Percentiles rank a stretch among this genome's conserved stretches.
phyloP scores from a whole-genome alignment of 2,797 vertebrate species.

The Pangasius sanitwongsei region DNA sequence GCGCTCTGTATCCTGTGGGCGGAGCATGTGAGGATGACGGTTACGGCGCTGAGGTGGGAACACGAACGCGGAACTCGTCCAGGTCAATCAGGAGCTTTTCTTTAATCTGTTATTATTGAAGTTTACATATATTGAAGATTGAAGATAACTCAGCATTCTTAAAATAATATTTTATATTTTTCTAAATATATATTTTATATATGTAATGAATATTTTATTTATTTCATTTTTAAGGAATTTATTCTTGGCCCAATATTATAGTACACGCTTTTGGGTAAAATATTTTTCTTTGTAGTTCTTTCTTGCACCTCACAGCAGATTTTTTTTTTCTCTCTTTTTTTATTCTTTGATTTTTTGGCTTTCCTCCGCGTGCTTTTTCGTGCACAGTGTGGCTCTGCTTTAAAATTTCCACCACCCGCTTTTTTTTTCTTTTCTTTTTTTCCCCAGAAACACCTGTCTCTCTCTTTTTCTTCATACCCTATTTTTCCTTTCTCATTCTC shows the following conservation, averaged over 20 bases:
- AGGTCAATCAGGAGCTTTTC: not conserved
- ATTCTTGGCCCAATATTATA: not conserved
- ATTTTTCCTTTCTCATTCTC: not conserved
- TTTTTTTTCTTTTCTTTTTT: not conserved
- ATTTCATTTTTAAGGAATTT: not conserved
- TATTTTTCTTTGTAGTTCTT: not conserved
- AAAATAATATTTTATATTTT: not conserved
- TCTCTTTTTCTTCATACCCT: not conserved
- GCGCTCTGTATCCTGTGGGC: too few species aligned
- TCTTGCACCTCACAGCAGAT: not conserved
- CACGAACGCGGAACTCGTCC: not conserved
- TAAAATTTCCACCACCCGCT: not conserved
- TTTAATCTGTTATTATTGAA: not conserved
- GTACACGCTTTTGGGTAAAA: not conserved
- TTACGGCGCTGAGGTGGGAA: too few species aligned
- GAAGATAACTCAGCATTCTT: too few species aligned
- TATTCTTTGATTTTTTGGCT: not conserved
- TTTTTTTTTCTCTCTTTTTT: too few species aligned
- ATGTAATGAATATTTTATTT: not conserved
- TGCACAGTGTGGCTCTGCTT: not conserved
- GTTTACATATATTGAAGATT: too few species aligned
- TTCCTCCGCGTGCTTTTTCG: not conserved
- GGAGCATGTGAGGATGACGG: too few species aligned
- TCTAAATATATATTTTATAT: not conserved
- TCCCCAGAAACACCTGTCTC: not conserved